phyloP scores from a whole-genome alignment of 2,888 invertebrate species.

The Drosophila nr. medialis region DNA sequence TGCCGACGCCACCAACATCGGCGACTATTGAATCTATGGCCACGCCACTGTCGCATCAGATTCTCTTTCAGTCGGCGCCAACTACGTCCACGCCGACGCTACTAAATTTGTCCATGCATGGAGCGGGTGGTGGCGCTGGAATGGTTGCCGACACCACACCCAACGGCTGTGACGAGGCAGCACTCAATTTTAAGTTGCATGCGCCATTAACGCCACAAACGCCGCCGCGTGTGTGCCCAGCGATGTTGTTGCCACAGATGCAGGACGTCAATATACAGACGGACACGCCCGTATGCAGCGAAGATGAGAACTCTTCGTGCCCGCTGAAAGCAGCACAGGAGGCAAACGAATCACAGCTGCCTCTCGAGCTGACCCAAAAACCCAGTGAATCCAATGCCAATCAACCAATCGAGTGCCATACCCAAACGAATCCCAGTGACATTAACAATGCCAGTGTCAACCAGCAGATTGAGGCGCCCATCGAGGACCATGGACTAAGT shows the following conservation, averaged over 20 bases:
- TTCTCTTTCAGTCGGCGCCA: constrained; percentile 69
- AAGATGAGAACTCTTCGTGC: constrained; percentile 86
- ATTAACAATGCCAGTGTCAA: constrained; percentile 49
- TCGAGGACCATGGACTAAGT: constrained; percentile 15
- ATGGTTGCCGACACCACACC: constrained; percentile 33
- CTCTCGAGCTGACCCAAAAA: constrained; percentile 76
- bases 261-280: constrained; percentile 94
- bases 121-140: constrained; percentile 30
- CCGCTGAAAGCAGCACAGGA: constrained; percentile 57
- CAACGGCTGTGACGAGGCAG: constrained; percentile 54
- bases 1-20: constrained; percentile 81
- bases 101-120: constrained; percentile 68
- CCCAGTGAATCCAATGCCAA: constrained; percentile 63
- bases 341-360: constrained; percentile 46
- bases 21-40: constrained; percentile 76
- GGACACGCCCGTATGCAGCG: constrained; percentile 89
- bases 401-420: constrained; percentile 67
- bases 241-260: constrained; percentile 86
- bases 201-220: constrained; percentile 75
- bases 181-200: constrained; percentile 68
- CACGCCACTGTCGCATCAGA: constrained; percentile 58
- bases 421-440: constrained; percentile 69
- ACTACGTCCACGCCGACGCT: constrained; percentile 52
- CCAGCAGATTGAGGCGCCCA: constrained; percentile 31
- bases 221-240: constrained; percentile 64